Evolutionary conservation across 2,797 vertebrate species (phyloP).

Genomic region (Pseudocheirus occidentalis): DNA sequence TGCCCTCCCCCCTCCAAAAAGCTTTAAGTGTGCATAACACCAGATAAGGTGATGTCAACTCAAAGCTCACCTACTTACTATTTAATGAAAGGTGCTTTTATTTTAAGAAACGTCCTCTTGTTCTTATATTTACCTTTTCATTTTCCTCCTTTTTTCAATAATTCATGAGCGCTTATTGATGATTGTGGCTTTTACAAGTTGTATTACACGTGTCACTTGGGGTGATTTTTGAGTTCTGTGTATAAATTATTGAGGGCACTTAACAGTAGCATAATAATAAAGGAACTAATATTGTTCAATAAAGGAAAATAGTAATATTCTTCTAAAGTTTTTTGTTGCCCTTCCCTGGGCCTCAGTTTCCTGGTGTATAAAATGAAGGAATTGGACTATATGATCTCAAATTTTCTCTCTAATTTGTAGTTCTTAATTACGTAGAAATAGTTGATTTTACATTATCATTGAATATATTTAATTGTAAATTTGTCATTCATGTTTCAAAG

Average conservation of each 20-base stretch:
- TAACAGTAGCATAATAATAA: neutral
- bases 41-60: neutral
- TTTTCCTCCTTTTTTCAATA: neutral
- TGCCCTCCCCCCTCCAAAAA: no score
- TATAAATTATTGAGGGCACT: neutral
- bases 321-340: neutral
- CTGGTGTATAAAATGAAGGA: neutral
- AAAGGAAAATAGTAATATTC: neutral
- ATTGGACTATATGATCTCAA: neutral
- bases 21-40: neutral
- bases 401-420: neutral
- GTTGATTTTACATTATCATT: neutral
- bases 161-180: neutral
- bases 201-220: neutral
- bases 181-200: neutral
- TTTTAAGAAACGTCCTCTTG: neutral
- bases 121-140: neutral
- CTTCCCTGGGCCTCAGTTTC: neutral
- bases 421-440: neutral
- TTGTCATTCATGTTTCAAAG: neutral
- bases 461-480: neutral
- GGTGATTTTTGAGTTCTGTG: neutral
- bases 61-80: neutral
- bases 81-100: neutral
- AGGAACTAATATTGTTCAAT: neutral